phyloP scores from a whole-genome alignment of 2,797 vertebrate genomes.

The Sparidentex hasta region DNA sequence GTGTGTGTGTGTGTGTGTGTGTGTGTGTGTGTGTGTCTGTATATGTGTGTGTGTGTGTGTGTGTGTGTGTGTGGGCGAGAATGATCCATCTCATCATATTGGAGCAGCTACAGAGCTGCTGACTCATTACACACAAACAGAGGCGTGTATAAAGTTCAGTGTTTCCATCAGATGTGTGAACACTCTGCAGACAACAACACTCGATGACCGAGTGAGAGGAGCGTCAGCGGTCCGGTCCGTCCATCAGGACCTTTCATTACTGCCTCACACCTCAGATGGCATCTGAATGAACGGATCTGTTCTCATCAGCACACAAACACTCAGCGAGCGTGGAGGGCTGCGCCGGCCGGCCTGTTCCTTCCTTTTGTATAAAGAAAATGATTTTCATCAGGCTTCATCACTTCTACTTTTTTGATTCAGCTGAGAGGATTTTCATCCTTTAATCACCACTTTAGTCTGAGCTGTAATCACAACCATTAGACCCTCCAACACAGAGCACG shows the following conservation, averaged over 20 bases:
- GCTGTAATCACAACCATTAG: neutral
- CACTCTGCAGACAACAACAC: neutral
- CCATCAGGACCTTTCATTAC: constrained; percentile 12
- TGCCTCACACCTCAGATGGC: constrained; percentile 28
- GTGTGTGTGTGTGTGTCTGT: too few species aligned
- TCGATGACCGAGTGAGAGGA: constrained; percentile 7
- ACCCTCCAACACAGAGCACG: neutral
- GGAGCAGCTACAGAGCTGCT: constrained; percentile 19
- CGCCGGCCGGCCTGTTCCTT: neutral
- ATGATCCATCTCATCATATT: constrained; percentile 10
- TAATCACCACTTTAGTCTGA: neutral
- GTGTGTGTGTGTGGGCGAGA: neutral
- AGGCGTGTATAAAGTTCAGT: neutral
- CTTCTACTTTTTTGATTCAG: neutral
- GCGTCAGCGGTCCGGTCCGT: neutral
- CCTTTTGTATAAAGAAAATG: too few species aligned
- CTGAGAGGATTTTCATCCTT: neutral
- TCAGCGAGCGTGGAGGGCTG: too few species aligned
- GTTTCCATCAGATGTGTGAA: neutral
- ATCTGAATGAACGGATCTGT: neutral
- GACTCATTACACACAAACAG: constrained; percentile 9
- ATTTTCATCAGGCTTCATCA: neutral
- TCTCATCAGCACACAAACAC: neutral
- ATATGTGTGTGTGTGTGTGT: neutral
- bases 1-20: constrained; percentile 6